Conservation (phyloP, 1,140 invertebrate genomes). For the Eupristina koningsbergeri region DNA sequence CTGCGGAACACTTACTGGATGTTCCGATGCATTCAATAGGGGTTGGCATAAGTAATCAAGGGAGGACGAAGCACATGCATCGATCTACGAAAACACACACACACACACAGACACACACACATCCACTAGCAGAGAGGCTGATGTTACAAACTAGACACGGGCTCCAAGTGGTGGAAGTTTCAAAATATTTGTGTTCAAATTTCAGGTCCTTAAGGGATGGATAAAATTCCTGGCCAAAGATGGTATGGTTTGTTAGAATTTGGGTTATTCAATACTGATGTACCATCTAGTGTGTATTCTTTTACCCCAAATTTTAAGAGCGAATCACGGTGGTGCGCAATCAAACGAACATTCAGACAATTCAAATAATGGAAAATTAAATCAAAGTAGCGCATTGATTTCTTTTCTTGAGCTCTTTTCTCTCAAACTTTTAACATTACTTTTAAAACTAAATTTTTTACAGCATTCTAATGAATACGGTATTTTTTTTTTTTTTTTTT, state of each 20-base stretch:
- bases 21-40: background rate
- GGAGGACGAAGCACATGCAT: background rate
- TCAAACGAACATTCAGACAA: no score
- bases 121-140: background rate
- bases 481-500: no score
- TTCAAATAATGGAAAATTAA: no score
- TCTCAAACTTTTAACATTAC: no score
- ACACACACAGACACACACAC: background rate
- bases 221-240: background rate
- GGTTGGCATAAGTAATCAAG: conserved; percentile 7
- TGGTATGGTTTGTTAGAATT: conserved; percentile 4
- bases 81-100: background rate
- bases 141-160: no score
- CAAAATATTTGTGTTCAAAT: conserved; percentile 51
- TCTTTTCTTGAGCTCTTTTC: no score
- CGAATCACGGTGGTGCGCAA: no score
- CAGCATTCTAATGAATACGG: no score
- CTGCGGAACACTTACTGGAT: conserved; percentile 11
- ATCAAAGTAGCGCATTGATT: no score
- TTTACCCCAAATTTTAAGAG: conserved; percentile 22
- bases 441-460: no score
- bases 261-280: background rate
- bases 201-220: conserved; percentile 49
- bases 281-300: background rate
- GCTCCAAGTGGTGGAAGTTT: conserved; percentile 25